Evolutionary conservation across 2,888 invertebrate species (phyloP).

Genomic region (Cryptosula pallasiana): DNA sequence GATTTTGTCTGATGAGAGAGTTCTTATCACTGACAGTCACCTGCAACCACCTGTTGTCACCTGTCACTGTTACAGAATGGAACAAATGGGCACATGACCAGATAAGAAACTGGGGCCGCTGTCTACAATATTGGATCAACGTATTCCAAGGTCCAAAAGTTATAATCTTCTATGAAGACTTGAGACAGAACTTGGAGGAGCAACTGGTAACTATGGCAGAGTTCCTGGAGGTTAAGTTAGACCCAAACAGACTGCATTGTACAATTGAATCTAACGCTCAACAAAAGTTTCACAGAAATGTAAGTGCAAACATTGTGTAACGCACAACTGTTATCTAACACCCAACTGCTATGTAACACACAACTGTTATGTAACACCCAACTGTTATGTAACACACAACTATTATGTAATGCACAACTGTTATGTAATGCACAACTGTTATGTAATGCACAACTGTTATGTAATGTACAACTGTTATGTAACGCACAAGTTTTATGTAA

Average conservation of each 20-base stretch:
- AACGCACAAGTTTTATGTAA: too few species aligned
- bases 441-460: too few species aligned
- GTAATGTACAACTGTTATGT: too few species aligned
- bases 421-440: too few species aligned
- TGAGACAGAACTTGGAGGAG: background rate
- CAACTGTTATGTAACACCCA: too few species aligned
- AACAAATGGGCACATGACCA: slow-evolving; percentile 6
- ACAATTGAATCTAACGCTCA: slow-evolving; percentile 5
- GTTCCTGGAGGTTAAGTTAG: background rate
- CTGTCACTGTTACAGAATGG: background rate
- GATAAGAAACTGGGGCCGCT: slow-evolving; percentile 10
- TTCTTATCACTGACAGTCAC: background rate
- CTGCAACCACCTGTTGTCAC: too few species aligned
- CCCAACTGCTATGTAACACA: too few species aligned
- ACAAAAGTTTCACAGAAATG: slow-evolving; percentile 18
- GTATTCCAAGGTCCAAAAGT: background rate
- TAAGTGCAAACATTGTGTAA: too few species aligned
- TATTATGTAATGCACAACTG: too few species aligned
- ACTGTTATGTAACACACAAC: too few species aligned
- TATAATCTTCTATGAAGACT: slow-evolving; percentile 9
- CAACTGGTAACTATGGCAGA: background rate
- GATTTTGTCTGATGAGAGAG: background rate
- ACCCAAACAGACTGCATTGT: background rate
- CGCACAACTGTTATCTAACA: too few species aligned
- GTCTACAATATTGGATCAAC: background rate